Evolutionary conservation across 2,797 vertebrate genomes (phyloP).

Genomic region (Harpagifer antarcticus): DNA sequence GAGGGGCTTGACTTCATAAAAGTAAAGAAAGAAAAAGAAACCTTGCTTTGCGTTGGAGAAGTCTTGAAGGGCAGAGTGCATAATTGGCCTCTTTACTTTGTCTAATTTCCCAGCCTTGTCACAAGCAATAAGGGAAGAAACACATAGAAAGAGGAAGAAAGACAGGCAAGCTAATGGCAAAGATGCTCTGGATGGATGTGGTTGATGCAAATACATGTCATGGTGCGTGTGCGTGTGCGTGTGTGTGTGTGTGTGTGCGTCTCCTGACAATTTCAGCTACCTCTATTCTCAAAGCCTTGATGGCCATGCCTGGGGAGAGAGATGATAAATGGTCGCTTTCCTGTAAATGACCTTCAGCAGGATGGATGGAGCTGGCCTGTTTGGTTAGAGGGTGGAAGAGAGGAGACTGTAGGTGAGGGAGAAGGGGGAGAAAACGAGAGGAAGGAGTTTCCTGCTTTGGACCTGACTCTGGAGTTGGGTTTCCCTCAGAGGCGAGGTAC

Average conservation of each 20-base stretch:
- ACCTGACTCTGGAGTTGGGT: constrained; percentile 66
- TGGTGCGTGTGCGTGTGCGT: neutral
- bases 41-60: no score
- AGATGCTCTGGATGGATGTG: constrained; percentile 35
- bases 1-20: no score
- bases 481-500: constrained; percentile 67
- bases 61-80: neutral
- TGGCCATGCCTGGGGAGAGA: constrained; percentile 57
- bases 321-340: constrained; percentile 80
- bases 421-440: constrained; percentile 10
- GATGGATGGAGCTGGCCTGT: constrained; percentile 69
- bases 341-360: constrained; percentile 77
- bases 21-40: no score
- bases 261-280: constrained; percentile 34
- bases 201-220: constrained; percentile 31
- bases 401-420: constrained; percentile 53
- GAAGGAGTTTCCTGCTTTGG: constrained; percentile 71
- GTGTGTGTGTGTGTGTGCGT: constrained; percentile 4
- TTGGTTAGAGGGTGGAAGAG: constrained; percentile 73
- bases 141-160: neutral
- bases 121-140: neutral
- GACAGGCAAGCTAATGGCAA: constrained; percentile 12
- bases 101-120: neutral
- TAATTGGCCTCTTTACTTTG: neutral
- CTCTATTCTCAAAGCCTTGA: constrained; percentile 44